phyloP scores from a whole-genome alignment of 2,888 invertebrate species.

The Ypsolopha sequella region DNA sequence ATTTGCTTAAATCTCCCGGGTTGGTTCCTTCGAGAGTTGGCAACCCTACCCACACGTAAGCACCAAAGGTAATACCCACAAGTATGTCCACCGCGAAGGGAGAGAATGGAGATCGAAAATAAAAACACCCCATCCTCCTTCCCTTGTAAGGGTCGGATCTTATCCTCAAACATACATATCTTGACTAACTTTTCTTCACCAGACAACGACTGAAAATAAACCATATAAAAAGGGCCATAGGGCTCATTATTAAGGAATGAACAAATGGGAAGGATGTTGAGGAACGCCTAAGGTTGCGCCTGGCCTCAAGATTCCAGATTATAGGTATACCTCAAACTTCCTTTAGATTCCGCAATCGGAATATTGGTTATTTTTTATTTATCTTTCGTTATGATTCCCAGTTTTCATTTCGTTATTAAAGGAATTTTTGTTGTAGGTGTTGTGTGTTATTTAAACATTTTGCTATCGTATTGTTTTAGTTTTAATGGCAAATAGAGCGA shows the following conservation, averaged over 20 bases:
- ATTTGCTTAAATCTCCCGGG: too few relatives aligned
- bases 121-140: slow-evolving; percentile 39
- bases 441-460: too few relatives aligned
- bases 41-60: too few relatives aligned
- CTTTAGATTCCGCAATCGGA: background rate
- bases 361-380: background rate
- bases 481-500: too few relatives aligned
- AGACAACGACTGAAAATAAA: background rate
- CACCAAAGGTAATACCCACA: slow-evolving; percentile 6
- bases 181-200: background rate
- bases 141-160: slow-evolving; percentile 26
- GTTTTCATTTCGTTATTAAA: background rate
- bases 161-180: slow-evolving; percentile 52
- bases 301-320: slow-evolving; percentile 10
- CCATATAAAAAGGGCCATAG: background rate
- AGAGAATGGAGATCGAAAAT: slow-evolving; percentile 55
- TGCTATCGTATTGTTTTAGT: too few relatives aligned
- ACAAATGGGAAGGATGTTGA: background rate
- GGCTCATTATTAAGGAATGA: background rate
- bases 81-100: slow-evolving; percentile 49
- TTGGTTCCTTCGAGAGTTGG: too few relatives aligned
- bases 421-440: slow-evolving; percentile 1
- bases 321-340: background rate
- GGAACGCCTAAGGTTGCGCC: slow-evolving; percentile 40
- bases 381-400: background rate